Percentiles rank a stretch among this genome's conserved stretches.
phyloP scores from a whole-genome alignment of 2,888 invertebrate species.

The Hirtodrosophila alboralis region DNA sequence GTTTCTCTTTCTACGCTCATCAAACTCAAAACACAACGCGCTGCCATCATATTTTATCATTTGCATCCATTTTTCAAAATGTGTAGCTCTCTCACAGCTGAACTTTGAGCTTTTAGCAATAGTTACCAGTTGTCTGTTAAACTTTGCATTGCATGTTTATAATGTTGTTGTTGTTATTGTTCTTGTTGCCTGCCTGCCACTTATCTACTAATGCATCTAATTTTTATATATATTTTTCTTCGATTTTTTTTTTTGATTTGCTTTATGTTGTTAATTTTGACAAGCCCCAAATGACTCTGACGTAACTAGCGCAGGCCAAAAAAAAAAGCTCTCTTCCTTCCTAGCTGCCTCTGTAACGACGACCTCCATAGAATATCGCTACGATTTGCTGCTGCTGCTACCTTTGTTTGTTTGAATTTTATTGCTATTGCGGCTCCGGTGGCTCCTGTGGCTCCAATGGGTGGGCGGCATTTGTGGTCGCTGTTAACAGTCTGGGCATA shows the following conservation, averaged over 20 bases:
- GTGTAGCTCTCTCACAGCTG: constrained; percentile 48
- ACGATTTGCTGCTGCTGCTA: constrained; percentile 20
- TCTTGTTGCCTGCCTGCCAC: constrained; percentile 25
- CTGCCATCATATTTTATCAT: constrained; percentile 74
- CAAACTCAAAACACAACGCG: constrained; percentile 32
- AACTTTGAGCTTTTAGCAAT: constrained; percentile 54
- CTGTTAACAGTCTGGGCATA: constrained; percentile 35
- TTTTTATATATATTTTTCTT: constrained; percentile 25
- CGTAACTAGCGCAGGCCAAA: constrained; percentile 46
- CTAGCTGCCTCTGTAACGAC: constrained; percentile 18
- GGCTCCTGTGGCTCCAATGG: no score
- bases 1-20: constrained; percentile 59
- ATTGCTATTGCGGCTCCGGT: constrained; percentile 52
- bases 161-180: constrained; percentile 28
- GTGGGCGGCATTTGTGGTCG: constrained; percentile 11
- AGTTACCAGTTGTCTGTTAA: constrained; percentile 56
- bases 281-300: constrained; percentile 71
- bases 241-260: constrained; percentile 40
- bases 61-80: constrained; percentile 64
- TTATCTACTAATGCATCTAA: constrained; percentile 56
- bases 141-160: constrained; percentile 54
- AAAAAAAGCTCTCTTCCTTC: constrained; percentile 9
- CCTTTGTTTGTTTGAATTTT: constrained; percentile 47
- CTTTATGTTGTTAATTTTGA: constrained; percentile 69
- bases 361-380: constrained; percentile 25